These are phyloP conservation scores for Zaprionus davidi DNA, from an alignment of 1,140 invertebrate species.

Conservation along the genomic window DNA sequence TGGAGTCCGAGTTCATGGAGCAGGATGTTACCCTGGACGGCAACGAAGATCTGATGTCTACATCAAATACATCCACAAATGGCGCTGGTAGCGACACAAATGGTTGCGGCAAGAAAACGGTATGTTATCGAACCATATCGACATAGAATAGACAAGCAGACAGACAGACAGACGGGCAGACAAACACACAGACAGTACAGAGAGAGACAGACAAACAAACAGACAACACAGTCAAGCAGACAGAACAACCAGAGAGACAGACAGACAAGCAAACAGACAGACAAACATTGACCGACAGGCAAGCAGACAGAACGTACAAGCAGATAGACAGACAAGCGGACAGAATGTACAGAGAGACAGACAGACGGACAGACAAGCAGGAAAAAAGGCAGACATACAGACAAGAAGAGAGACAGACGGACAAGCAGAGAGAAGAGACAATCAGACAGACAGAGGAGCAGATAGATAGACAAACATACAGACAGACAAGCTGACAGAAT, in stretches of 20 bases:
- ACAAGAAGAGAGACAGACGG: too few species aligned
- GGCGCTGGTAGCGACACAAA: slow-evolving; percentile 58
- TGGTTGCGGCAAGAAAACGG: slow-evolving; percentile 69
- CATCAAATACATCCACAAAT: slow-evolving; percentile 70
- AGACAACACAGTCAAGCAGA: background rate
- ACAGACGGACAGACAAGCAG: background rate
- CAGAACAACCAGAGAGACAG: background rate
- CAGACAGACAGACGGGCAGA: background rate
- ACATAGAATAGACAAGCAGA: background rate
- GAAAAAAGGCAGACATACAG: too few species aligned
- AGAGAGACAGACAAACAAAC: background rate
- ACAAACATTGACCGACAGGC: background rate
- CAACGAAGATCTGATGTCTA: slow-evolving; percentile 69
- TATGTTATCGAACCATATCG: slow-evolving; percentile 40
- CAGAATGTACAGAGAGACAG: background rate
- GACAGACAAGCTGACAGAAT: background rate
- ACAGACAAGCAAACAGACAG: background rate
- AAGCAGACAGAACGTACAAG: background rate
- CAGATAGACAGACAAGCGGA: background rate
- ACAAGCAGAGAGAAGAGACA: background rate
- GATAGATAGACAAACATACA: too few species aligned
- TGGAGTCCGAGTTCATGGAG: slow-evolving; percentile 56
- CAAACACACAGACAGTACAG: background rate
- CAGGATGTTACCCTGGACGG: slow-evolving; percentile 62
- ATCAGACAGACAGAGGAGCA: background rate